Evolutionary conservation across 2,888 invertebrate genomes (phyloP).

Genomic region (Caenorhabditis wallacei): DNA sequence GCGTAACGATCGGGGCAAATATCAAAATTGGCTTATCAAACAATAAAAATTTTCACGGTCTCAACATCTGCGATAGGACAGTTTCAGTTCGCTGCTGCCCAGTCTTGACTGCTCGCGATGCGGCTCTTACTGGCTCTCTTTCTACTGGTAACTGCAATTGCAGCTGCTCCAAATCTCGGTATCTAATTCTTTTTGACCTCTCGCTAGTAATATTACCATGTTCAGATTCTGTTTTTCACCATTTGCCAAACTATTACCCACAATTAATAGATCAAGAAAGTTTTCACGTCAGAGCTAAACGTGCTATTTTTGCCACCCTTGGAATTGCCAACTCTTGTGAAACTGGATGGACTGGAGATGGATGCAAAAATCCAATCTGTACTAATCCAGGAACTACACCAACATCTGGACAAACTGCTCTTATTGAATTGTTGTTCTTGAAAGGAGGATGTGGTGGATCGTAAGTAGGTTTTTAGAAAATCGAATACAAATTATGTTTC

Average conservation of each 20-base stretch:
- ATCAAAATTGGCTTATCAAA: slow-evolving; percentile 68
- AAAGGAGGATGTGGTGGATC: slow-evolving; percentile 65
- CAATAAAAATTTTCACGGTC: slow-evolving; percentile 59
- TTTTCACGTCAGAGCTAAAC: slow-evolving; percentile 61
- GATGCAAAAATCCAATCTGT: slow-evolving; percentile 72
- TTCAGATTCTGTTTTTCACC: slow-evolving; percentile 47
- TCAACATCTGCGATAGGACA: slow-evolving; percentile 53
- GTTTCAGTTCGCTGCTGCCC: slow-evolving; percentile 60
- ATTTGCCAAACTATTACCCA: slow-evolving; percentile 60
- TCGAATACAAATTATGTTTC: too few species aligned
- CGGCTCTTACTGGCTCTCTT: slow-evolving; percentile 56
- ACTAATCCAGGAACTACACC: slow-evolving; percentile 35
- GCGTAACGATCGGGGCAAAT: slow-evolving; percentile 49
- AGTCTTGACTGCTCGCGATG: slow-evolving; percentile 47
- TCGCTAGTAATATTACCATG: neutral
- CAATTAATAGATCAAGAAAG: slow-evolving; percentile 31
- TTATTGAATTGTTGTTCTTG: slow-evolving; percentile 64
- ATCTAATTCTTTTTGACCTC: neutral
- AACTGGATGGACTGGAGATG: slow-evolving; percentile 70
- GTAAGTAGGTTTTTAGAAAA: too few species aligned
- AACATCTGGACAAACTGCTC: slow-evolving; percentile 31
- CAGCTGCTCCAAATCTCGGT: slow-evolving; percentile 57
- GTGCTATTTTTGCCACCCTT: slow-evolving; percentile 64
- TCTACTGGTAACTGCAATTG: slow-evolving; percentile 42
- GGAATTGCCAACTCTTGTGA: slow-evolving; percentile 65